Conservation (phyloP, 2,113 vertebrate species). For the Arothron firmamentum region DNA sequence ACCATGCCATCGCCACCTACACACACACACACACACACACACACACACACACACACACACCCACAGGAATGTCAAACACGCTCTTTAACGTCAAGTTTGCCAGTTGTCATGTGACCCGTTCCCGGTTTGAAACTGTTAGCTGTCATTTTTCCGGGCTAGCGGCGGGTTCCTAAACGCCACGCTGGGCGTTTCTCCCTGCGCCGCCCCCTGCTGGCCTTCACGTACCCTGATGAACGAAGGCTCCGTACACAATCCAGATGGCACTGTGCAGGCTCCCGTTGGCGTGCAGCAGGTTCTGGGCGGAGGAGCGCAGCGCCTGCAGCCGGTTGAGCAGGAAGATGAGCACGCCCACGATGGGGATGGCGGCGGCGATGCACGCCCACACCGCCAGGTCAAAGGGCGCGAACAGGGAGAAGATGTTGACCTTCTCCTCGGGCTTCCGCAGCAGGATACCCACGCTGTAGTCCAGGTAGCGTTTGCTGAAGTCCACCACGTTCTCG, state of each 20-base stretch:
- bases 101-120: too few relatives aligned
- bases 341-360: conserved; percentile 90
- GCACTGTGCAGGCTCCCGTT: conserved; percentile 83
- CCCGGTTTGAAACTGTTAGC: too few relatives aligned
- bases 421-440: conserved; percentile 94
- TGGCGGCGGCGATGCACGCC: conserved; percentile 93
- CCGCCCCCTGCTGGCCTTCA: background rate
- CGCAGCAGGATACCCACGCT: conserved; percentile 91
- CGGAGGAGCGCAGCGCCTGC: conserved; percentile 78
- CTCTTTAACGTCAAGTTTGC: too few relatives aligned
- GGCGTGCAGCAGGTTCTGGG: conserved; percentile 70
- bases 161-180: too few relatives aligned
- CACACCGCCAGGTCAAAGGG: conserved; percentile 95
- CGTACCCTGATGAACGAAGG: conserved; percentile 95
- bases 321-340: conserved; percentile 94
- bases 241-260: conserved; percentile 96
- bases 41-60: too few relatives aligned
- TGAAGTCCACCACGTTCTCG: conserved; percentile 96
- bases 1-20: conserved; percentile 83
- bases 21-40: conserved; percentile 22
- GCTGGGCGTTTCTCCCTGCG: background rate
- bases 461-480: conserved; percentile 98
- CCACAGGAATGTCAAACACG: background rate
- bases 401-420: conserved; percentile 95
- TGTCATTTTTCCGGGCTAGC: too few relatives aligned